A percentile compares a stretch with the other conserved stretches of the same genome.
Evolutionary conservation across 2,888 invertebrate genomes (phyloP).

Genomic region (Drosophila villosipedis): DNA sequence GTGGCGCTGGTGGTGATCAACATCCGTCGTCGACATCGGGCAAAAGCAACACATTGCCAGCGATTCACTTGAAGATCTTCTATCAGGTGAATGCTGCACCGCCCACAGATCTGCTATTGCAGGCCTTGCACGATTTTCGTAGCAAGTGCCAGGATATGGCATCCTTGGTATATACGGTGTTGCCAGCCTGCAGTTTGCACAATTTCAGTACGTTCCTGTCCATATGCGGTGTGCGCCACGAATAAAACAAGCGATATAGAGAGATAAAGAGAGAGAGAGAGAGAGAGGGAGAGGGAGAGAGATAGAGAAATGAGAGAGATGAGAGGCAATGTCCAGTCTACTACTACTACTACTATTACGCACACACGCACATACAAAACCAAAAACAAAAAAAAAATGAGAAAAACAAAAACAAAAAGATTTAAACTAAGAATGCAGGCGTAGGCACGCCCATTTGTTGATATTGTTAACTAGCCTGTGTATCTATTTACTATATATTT

Average conservation of each 20-base stretch:
- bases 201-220: slow-evolving; percentile 93
- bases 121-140: slow-evolving; percentile 85
- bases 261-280: not conserved
- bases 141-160: slow-evolving; percentile 86
- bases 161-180: slow-evolving; percentile 89
- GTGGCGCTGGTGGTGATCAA: slow-evolving; percentile 58
- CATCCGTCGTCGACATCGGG: slow-evolving; percentile 2
- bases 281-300: slow-evolving; percentile 4
- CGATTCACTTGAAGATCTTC: slow-evolving; percentile 91
- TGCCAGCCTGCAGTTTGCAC: slow-evolving; percentile 93
- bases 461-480: slow-evolving; percentile 74
- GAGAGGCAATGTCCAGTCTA: slow-evolving; percentile 29
- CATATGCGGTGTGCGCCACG: slow-evolving; percentile 92
- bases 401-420: not conserved
- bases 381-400: not conserved
- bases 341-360: slow-evolving; percentile 9
- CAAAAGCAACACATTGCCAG: slow-evolving; percentile 85
- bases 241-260: slow-evolving; percentile 82
- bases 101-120: slow-evolving; percentile 85
- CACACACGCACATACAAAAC: slow-evolving; percentile 8
- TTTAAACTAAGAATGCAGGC: slow-evolving; percentile 50
- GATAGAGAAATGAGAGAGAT: slow-evolving; percentile 21
- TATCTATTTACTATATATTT: slow-evolving; percentile 57
- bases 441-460: slow-evolving; percentile 56
- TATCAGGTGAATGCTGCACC: slow-evolving; percentile 89